Conservation (phyloP, 2,113 vertebrate genomes). For the Trematocara variabile region DNA sequence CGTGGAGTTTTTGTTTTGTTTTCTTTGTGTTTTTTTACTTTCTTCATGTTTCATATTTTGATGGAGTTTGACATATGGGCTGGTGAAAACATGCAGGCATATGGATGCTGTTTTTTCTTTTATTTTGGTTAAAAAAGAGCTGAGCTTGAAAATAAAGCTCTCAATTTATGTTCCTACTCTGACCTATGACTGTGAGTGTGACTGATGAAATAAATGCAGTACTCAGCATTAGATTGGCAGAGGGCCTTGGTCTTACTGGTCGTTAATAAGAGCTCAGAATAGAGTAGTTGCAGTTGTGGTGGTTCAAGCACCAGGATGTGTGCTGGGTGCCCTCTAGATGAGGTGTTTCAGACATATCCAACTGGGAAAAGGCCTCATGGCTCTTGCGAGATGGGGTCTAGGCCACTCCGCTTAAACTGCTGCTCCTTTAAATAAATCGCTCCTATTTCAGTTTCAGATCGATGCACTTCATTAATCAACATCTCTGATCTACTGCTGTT, state of each 20-base stretch:
- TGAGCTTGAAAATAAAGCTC: not conserved
- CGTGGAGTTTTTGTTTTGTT: fast-evolving
- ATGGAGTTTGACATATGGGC: not conserved
- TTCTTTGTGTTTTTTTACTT: not conserved
- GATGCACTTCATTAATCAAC: not conserved
- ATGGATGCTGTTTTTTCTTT: not conserved
- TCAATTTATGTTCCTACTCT: not conserved
- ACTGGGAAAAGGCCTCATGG: not conserved
- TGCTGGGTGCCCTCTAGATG: not conserved
- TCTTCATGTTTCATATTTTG: not conserved
- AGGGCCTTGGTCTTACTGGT: not conserved
- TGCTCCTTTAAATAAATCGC: not conserved
- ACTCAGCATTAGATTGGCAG: not conserved
- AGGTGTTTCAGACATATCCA: not conserved
- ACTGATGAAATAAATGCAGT: not conserved
- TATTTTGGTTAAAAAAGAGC: not conserved
- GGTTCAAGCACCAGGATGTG: not conserved
- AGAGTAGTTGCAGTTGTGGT: not conserved
- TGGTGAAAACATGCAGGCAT: not conserved
- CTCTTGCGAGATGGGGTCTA: not conserved
- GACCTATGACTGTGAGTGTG: not conserved
- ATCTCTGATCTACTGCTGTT: not conserved
- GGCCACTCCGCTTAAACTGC: fast-evolving
- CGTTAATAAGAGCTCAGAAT: not conserved
- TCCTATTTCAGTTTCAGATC: not conserved